Evolutionary conservation across 2,888 invertebrate genomes (phyloP), one percentile per base, ranked within the genome.

Genomic region (Exocentrus adspersus): DNA sequence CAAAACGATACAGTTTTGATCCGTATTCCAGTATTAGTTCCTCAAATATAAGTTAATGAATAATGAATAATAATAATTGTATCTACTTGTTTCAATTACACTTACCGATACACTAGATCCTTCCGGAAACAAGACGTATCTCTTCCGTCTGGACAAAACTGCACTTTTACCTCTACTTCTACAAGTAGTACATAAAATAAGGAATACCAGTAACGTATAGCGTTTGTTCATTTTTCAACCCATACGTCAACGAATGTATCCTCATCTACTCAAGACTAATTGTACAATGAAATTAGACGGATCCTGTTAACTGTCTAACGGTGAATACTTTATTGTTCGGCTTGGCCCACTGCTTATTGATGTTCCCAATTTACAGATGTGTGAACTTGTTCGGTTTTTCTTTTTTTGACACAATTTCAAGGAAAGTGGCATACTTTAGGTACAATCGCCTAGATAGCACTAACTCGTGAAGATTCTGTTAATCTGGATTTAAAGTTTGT

Each of bases 101-200:
- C 57, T 46, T 57, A 57, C 57, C 17, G 57, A 46, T 14, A 57
- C 20, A 32, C 57, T 57, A 21, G 57, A 28, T 14, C 45, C 53
- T 16, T 61, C 60, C 1, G 69, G 69, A 59, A 61, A 69, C 1
- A 64, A 12, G n/a, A 69, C 37, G 52, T 48, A 69, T 9, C 69
- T 52, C 54, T 58, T 64, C 32, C 58, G 56, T 21, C 69, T 37
- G 12, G 50, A 60, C 43, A 60, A 24, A 28, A 51, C 17, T 10
- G 37, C 21, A 9, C 28, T 52, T 16, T 7, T 48, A 12, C 41
- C 28, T 24, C 43, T 19, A 32, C 21, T 45, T 21, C 19, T 46
- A 14, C n/a, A 5, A 42, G 4, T 41, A 45, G 4, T 41, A 45
- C n/a, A 14, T 9, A 21, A 19, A 16, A 46, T n/a, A 9, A 57